A percentile compares a stretch with the other conserved stretches of the same genome.
Conservation (phyloP, 2,888 invertebrate genomes). For the Watsonalla cultraria region DNA sequence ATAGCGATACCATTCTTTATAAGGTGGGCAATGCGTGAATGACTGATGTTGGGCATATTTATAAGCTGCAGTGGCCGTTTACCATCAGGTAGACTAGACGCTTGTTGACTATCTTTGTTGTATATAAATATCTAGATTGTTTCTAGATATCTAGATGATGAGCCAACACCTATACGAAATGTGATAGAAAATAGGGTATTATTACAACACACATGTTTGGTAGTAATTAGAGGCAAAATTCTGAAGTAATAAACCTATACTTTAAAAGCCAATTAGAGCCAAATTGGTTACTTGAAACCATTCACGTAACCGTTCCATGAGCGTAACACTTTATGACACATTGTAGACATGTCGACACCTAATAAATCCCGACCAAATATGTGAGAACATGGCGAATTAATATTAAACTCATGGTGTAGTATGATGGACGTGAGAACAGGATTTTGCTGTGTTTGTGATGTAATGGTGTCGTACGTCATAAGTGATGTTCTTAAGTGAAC, state of each 20-base stretch:
- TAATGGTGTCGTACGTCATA: conserved; percentile 15
- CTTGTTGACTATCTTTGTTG: no score
- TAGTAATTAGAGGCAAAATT: no score
- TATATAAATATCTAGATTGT: no score
- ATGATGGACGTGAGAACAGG: conserved; percentile 32
- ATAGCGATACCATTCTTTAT: no score
- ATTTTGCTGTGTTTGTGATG: conserved; percentile 13
- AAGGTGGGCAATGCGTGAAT: no score
- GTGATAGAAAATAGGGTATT: no score
- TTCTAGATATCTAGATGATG: no score
- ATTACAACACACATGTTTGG: no score
- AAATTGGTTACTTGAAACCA: not conserved
- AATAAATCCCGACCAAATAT: not conserved
- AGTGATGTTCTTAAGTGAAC: conserved; percentile 10
- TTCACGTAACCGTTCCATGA: not conserved
- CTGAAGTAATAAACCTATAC: not conserved
- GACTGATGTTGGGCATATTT: no score
- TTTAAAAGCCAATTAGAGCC: not conserved
- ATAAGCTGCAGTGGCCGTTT: no score
- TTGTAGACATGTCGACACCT: not conserved
- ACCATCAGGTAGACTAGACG: no score
- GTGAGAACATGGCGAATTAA: conserved; percentile 9
- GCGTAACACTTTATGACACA: not conserved
- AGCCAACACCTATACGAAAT: no score
- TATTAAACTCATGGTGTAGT: conserved; percentile 21